Base-by-base conservation (phyloP, 2,113 vertebrate species). In the Odobenus rosmarus region DNA sequence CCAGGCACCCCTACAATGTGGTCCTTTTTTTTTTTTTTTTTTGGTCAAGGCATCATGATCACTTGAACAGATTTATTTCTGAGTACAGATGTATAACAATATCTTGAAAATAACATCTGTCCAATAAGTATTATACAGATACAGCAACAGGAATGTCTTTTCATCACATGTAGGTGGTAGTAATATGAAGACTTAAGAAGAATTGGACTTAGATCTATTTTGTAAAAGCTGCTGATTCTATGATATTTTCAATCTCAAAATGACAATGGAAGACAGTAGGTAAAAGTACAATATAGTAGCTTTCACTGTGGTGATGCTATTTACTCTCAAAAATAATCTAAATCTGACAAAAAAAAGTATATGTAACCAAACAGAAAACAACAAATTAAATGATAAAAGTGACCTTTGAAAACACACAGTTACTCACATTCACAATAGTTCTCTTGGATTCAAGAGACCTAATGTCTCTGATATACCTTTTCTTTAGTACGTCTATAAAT, bases 171-270 rank as follows among this genome's bases (percentile, higher is more conserved):
- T 19, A 87, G 26, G 49, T 67, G n/a, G 61, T 46, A 93, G n/a
- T 46, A 42, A 67, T 79, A 67, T 62, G 24, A 93, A 85, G 69
- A 85, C 57, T 46, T 93, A 61, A 46, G 13, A 71, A 55, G 72
- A 87, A 93, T 0, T 80, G 71, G 23, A 46, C 4, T 69, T 57
- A 36, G 36, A 46, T n/a, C 10, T 14, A 49, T 28, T 88, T 26
- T 88, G 36, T 57, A 80, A 80, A 88, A 72, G 49, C 3, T 80
- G 51, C 36, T 59, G 81, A 82, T 57, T 88, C 33, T 39, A 59
- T 69, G 42, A 67, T 36, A 16, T 81, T 94, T 72, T 81, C 23
- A 94, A 82, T 88, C 39, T 94, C 64, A 94, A 88, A 77, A 46
- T 64, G 83, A 94, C 31, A 59, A 81, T 51, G 5, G 39, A 82